Evolutionary conservation across 1,140 invertebrate genomes (phyloP), one percentile per base, ranked within the genome.

Genomic region (Scaptodrosophila lebanonensis): DNA sequence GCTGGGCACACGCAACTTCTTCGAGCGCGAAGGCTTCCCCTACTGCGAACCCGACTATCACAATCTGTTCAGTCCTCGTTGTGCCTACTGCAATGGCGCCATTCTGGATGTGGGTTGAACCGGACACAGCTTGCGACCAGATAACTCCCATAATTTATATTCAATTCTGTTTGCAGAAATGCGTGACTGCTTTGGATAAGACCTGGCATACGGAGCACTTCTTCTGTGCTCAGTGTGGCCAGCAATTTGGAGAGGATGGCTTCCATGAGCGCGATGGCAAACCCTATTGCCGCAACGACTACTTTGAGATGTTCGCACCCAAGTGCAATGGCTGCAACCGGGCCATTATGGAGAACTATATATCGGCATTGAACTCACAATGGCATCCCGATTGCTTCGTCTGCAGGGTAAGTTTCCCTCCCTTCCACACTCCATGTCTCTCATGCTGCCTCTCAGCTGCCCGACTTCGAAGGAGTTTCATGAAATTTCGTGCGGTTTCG

Each of bases 361-460:
- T 99, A 83, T 98, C 97, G 1, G 98, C 98, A 8, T 88, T 99
- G 36, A 98, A 98, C 87, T 92, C 93, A 50, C 97, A 99, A 87
- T 99, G 98, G 98, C 98, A 99, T 90, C 96, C 97, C 7, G 95
- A 98, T 86, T 99, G 98, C 88, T 99, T 99, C 89, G 97, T 99
- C 54, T 99, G 98, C 91, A 93, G 97, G 93, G 98, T 99, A 92
- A 91, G 94, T 91, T 18, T 7, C 4, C 1, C 0, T 1, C n/a
- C n/a, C n/a, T n/a, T n/a, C n/a, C n/a, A n/a, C n/a, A n/a, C n/a
- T n/a, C n/a, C n/a, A n/a, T n/a, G n/a, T n/a, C n/a, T n/a, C n/a
- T n/a, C n/a, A n/a, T n/a, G n/a, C n/a, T n/a, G n/a, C n/a, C n/a
- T n/a, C n/a, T n/a, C n/a, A n/a, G n/a, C n/a, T n/a, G n/a, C n/a